phyloP scores from a whole-genome alignment of 1,140 invertebrate species.

The Orchestia grillus region DNA sequence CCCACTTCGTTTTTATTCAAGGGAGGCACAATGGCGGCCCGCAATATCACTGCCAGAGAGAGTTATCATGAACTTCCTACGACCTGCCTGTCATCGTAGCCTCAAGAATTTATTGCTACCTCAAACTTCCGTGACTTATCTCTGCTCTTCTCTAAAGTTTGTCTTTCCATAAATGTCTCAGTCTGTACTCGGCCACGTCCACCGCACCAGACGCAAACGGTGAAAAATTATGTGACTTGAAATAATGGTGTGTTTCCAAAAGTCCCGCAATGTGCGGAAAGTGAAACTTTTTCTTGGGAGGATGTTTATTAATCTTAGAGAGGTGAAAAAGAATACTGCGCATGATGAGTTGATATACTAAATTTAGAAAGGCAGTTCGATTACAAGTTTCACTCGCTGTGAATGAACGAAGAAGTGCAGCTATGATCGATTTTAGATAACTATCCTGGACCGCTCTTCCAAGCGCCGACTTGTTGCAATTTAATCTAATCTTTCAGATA shows the following conservation, averaged over 20 bases:
- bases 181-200: neutral
- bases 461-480: neutral
- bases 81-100: neutral
- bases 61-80: neutral
- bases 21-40: neutral
- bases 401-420: neutral
- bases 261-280: neutral
- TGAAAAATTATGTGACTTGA: neutral
- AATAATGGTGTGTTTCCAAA: neutral
- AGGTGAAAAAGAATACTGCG: neutral
- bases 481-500: neutral
- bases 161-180: neutral
- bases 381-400: neutral
- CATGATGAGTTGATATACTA: neutral
- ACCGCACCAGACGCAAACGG: neutral
- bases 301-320: neutral
- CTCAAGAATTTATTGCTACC: neutral
- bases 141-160: slow-evolving; percentile 1
- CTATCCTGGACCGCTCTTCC: neutral
- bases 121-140: neutral
- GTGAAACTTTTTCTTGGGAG: neutral
- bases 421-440: neutral
- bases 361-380: neutral
- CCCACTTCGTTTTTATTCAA: neutral
- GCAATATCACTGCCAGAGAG: neutral